phyloP scores from a whole-genome alignment of 2,113 vertebrate genomes.

The Bubalus kerabau region DNA sequence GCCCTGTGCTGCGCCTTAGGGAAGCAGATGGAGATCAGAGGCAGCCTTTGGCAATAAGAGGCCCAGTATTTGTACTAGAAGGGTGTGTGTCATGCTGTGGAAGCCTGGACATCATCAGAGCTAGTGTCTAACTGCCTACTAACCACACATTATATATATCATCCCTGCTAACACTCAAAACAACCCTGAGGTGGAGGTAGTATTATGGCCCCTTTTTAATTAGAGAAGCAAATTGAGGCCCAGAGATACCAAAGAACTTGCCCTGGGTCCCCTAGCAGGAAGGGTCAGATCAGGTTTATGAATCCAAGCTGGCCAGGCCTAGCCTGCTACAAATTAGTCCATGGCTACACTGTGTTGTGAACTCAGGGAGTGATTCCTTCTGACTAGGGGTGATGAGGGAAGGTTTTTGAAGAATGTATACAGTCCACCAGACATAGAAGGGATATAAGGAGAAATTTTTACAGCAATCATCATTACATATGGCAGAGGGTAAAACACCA shows the following conservation, averaged over 20 bases:
- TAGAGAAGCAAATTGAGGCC: background rate
- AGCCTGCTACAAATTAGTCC: background rate
- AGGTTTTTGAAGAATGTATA: background rate
- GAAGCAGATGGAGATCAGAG: background rate
- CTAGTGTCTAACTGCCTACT: background rate
- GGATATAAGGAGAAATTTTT: background rate
- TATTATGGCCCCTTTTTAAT: background rate
- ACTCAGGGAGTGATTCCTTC: background rate
- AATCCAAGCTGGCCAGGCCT: background rate
- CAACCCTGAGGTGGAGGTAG: background rate
- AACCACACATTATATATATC: fast-evolving
- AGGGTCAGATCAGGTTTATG: background rate
- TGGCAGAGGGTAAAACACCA: background rate
- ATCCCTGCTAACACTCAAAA: background rate
- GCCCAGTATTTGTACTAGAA: background rate
- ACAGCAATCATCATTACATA: background rate
- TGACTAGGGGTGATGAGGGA: background rate
- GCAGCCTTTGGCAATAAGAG: background rate
- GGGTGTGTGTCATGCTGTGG: background rate
- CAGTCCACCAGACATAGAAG: background rate
- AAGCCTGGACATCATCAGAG: background rate
- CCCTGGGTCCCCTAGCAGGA: background rate
- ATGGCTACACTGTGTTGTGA: background rate
- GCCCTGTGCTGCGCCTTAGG: background rate
- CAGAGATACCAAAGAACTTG: background rate